phyloP scores from a whole-genome alignment of 2,797 vertebrate genomes.

The Acipenser transmontanus region DNA sequence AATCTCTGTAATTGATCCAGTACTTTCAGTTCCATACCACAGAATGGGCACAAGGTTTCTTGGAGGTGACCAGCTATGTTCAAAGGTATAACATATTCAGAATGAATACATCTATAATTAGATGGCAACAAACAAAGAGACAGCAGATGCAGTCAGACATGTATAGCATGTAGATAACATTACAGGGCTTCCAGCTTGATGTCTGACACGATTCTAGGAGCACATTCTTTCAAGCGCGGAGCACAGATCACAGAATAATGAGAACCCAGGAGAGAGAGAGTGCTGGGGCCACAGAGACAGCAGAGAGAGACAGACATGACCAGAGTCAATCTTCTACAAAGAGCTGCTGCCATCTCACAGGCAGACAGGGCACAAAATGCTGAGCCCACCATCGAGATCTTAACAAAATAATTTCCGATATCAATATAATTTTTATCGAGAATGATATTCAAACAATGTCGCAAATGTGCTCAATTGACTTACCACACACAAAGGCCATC shows the following conservation, averaged over 20 bases:
- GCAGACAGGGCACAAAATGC: neutral
- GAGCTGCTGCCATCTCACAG: neutral
- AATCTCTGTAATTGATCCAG: too few relatives aligned
- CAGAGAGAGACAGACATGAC: neutral
- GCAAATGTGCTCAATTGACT: too few relatives aligned
- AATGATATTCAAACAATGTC: too few relatives aligned
- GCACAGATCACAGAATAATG: slow-evolving; percentile 15
- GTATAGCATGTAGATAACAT: neutral
- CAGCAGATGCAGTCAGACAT: neutral
- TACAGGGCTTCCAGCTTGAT: neutral
- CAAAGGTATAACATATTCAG: too few relatives aligned
- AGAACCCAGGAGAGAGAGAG: slow-evolving; percentile 4
- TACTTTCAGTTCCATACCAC: too few relatives aligned
- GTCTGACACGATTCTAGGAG: slow-evolving; percentile 8
- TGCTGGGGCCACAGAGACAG: neutral
- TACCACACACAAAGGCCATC: too few relatives aligned
- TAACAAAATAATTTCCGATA: neutral
- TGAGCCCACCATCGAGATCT: neutral
- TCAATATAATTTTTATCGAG: too few relatives aligned
- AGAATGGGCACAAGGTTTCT: too few relatives aligned
- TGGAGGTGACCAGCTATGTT: too few relatives aligned
- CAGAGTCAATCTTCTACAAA: neutral
- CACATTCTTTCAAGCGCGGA: neutral
- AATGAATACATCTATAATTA: too few relatives aligned
- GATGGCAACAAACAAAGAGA: too few relatives aligned